Evolutionary conservation across 2,797 vertebrate species (phyloP), one percentile per base, ranked within the genome.

Genomic region (Phaenicophaeus curvirostris): DNA sequence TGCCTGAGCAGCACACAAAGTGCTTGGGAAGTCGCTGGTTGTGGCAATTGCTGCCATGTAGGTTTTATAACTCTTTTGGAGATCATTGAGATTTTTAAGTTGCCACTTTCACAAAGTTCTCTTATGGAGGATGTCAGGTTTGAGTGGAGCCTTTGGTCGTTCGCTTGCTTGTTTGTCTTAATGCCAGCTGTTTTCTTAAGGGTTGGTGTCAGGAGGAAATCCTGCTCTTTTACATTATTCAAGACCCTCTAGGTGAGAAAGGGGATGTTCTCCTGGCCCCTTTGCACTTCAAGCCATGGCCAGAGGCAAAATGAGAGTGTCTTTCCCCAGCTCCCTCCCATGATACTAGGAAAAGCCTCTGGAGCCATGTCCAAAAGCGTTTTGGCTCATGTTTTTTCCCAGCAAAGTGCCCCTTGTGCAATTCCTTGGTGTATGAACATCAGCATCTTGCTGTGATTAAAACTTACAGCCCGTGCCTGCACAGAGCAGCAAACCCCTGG

Each of bases 381-480:
- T 88, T 78, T 3, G 30, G 11, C 21, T 42, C 25, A 13, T 14
- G 35, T 39, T 33, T 23, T 23, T 41, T 33, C 48, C 51, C 51
- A 54, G 53, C 73, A 25, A 57, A 67, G 31, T 12, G 65, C 42
- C 75, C 41, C 41, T 50, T 0, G 4, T 39, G 71, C 57, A 33
- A 59, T 10, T 55, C 51, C 27, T 65, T 9, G 28, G 75, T 61
- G 63, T 14, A 1, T 0, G 13, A 61, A 16, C 1, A 0, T 11
- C 1, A 7, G 44, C 31, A 13, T 35, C 44, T 42, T 44, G 0
- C 44, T 4, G 10, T 4, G 37, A 13, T 13, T 17, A 24, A 44
- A 39, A 11, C 39, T 42, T 19, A 1, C 41, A 42, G 41, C 57
- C 44, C 1, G 0, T 15, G 27, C 51, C 51, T 19, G 63, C 0